Evolutionary conservation across 2,888 invertebrate genomes (phyloP).

Genomic region (Sceliomorpha sp.): DNA sequence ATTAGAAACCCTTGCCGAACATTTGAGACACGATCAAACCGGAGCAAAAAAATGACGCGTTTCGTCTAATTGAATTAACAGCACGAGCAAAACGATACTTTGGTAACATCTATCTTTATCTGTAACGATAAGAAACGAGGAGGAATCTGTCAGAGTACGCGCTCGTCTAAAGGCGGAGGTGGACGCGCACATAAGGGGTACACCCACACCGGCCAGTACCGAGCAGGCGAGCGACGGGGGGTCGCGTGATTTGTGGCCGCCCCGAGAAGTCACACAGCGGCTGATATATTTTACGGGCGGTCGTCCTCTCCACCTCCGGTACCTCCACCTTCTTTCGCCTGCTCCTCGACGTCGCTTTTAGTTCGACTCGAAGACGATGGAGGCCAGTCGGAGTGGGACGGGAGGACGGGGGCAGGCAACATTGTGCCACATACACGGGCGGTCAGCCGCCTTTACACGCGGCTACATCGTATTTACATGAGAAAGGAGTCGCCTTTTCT

Average conservation of each 20-base stretch:
- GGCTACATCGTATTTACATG: constrained; percentile 80
- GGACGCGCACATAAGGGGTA: constrained; percentile 62
- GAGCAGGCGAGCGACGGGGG: constrained; percentile 74
- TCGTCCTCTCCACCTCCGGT: constrained; percentile 60
- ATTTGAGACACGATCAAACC: no score
- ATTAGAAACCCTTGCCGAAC: no score
- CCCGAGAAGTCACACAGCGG: constrained; percentile 79
- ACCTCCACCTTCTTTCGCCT: constrained; percentile 47
- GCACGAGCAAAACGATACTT: not conserved
- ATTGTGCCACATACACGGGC: constrained; percentile 72
- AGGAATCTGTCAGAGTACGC: constrained; percentile 29
- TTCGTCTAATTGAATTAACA: constrained; percentile 9
- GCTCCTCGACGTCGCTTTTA: constrained; percentile 54
- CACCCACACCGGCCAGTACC: constrained; percentile 68
- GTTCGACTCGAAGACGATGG: constrained; percentile 46
- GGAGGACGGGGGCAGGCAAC: constrained; percentile 65
- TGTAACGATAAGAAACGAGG: constrained; percentile 47
- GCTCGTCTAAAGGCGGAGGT: constrained; percentile 33
- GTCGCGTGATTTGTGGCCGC: constrained; percentile 80
- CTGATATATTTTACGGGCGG: constrained; percentile 80
- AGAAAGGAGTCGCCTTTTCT: constrained; percentile 74
- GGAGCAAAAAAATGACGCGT: constrained; percentile 5
- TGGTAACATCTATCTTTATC: constrained; percentile 37
- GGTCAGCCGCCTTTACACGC: constrained; percentile 77
- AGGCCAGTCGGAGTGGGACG: constrained; percentile 47